Base-by-base conservation (phyloP, 2,888 invertebrate species). In the Epistrophella euchroma region DNA sequence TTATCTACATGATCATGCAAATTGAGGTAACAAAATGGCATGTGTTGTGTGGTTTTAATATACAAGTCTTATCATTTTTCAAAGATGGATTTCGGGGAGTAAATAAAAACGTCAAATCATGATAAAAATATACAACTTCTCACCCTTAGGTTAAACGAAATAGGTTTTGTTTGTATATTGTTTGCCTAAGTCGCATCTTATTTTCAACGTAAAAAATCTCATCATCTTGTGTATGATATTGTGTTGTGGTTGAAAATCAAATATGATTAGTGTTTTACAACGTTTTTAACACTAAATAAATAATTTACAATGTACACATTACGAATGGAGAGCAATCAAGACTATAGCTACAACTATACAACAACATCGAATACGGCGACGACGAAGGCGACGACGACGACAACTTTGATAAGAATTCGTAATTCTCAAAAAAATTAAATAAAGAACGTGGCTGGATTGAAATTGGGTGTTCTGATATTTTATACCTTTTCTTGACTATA, bases 221-320 rank as follows among this genome's bases (percentile, higher is more conserved):
- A 68, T 70, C 52, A 68, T 79, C 40, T 47, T 64, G 25, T 60
- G 17, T 17, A 6, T 50, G 5, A 15, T 52, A 17, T n/a, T 40
- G 13, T 43, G 28, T 56, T 79, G 75, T 70, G 77, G 81, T 74
- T 70, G 81, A 60, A 85, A 86, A 64, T 71, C 82, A 82, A 86
- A 86, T 86, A 82, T 82, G 86, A 86, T 86, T 86, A 86, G 82
- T 82, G 81, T 82, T 86, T 86, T 86, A 86, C 82, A 86, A 82
- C 71, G 74, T 82, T 86, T 86, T 86, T 81, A 86, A 86, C 86
- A 86, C 86, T 77, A 86, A 86, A 86, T 86, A 86, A 86, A 86
- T 86, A 86, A 86, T 86, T 86, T 86, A 86, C 82, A 82, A 86
- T 78, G 86, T 37, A 78, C 64, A 81, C 82, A 73, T 22, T 55